These are phyloP conservation scores for Catamblyrhynchus diadema DNA, from an alignment of 2,797 vertebrate species.

Conservation along the genomic window DNA sequence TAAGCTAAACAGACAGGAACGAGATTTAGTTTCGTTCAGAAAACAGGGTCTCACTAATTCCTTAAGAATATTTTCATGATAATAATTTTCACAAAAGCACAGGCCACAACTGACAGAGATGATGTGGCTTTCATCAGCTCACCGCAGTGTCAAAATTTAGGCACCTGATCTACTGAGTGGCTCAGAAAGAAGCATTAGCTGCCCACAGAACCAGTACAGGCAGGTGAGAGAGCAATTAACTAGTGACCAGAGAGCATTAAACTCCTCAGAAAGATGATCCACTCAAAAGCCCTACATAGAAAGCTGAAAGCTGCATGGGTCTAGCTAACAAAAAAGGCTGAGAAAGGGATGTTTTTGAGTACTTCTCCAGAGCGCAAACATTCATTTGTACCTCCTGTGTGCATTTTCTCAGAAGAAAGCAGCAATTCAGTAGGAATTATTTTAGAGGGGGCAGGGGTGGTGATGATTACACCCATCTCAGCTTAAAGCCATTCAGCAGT, in stretches of 20 bases:
- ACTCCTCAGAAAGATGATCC: not conserved
- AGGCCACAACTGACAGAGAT: not conserved
- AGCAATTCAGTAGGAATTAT: not conserved
- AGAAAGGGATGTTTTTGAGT: not conserved
- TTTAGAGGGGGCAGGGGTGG: not conserved
- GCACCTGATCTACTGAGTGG: not conserved
- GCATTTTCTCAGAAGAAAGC: not conserved
- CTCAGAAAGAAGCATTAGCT: not conserved
- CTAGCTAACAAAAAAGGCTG: not conserved
- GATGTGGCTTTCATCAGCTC: not conserved
- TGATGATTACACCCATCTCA: not conserved
- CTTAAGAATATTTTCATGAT: not conserved
- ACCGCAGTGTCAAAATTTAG: not conserved
- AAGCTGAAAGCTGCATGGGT: not conserved
- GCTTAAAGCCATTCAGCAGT: not conserved
- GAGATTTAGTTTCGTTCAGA: not conserved
- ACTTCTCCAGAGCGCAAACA: not conserved
- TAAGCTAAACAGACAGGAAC: not conserved
- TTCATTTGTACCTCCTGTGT: not conserved
- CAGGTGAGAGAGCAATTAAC: not conserved
- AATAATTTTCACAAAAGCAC: not conserved
- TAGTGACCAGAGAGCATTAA: not conserved
- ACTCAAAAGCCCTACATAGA: not conserved
- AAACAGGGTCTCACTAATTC: not conserved
- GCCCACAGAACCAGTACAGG: not conserved